Conservation (phyloP, 1,140 invertebrate species). For the Bathynomus jamesi region DNA sequence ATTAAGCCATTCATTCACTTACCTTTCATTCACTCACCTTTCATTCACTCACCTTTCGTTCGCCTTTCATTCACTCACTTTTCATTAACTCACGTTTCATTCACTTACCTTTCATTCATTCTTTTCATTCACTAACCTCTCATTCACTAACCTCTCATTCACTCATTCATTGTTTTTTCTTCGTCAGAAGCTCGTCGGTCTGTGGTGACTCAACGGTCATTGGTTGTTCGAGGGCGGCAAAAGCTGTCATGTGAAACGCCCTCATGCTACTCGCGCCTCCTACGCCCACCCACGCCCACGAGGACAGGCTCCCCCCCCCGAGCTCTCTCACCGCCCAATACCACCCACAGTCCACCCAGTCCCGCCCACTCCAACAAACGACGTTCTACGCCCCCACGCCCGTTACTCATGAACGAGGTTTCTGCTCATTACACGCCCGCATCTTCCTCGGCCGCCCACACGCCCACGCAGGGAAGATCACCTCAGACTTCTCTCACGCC, state of each 20-base stretch:
- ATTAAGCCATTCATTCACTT: too few species aligned
- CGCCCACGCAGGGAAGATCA: not conserved
- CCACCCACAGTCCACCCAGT: not conserved
- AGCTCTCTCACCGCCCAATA: not conserved
- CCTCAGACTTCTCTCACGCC: not conserved
- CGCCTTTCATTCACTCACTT: too few species aligned
- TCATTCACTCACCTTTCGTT: too few species aligned
- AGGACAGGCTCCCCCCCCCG: not conserved
- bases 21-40: too few species aligned
- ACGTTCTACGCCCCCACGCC: not conserved
- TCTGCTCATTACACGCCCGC: not conserved
- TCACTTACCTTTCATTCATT: too few species aligned
- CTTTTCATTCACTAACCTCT: too few species aligned
- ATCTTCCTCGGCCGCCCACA: not conserved
- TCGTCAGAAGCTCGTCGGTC: not conserved
- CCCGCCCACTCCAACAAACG: not conserved
- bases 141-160: too few species aligned
- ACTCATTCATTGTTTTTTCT: not conserved
- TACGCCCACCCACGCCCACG: not conserved
- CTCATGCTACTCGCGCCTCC: not conserved
- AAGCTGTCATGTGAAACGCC: not conserved
- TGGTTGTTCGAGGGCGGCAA: not conserved
- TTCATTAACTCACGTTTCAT: too few species aligned
- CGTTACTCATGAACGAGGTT: not conserved
- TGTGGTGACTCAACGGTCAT: too few species aligned